Base-by-base conservation (phyloP, 2,888 invertebrate genomes). In the Nomada ruficornis region DNA sequence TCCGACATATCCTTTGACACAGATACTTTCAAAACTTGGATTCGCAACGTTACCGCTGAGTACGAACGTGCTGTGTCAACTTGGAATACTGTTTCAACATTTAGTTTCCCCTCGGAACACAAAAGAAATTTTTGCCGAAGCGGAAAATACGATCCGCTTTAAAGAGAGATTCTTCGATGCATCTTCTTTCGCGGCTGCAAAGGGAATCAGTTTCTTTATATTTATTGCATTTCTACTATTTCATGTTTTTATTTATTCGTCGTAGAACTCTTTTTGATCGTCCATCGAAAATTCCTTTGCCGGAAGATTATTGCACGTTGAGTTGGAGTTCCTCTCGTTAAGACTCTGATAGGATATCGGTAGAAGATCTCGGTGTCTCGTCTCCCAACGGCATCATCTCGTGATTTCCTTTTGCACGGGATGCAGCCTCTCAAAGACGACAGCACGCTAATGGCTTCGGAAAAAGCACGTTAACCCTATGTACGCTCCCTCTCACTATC, bases 61-160 rank as follows among this genome's bases (percentile, higher is more conserved):
- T 52, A 67, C 54, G 15, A 10, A 18, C 63, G 52, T 44, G 64
- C 63, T n/a, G 50, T 36, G 59, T 72, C 72, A 42, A 65, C 65
- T 71, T 80, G 15, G 7, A 47, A 11, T 13, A 47, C 44, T 11
- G 13, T 36, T 63, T 20, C 57, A 71, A 65, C 47, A 65, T 52
- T 65, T 71, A 47, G 79, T 78, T 72, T 62, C 60, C 65, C 26
- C 26, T 50, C 65, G 65, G 29, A 0, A 42, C 52, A 60, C 44
- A 59, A 64, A 60, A 78, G 78, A 71, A 60, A 78, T 78, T 71
- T 64, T 7, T 47, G 18, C 64, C n/a, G 57, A 42, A 62, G 47
- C 62, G 54, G 55, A 63, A 63, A 73, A 80, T 55, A 42, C 72
- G 80, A 79, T 80, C 62, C 67, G 62, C 62, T 73, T 78, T 71